Evolutionary conservation across 2,113 vertebrate genomes (phyloP).

Genomic region (Perca fluviatilis): DNA sequence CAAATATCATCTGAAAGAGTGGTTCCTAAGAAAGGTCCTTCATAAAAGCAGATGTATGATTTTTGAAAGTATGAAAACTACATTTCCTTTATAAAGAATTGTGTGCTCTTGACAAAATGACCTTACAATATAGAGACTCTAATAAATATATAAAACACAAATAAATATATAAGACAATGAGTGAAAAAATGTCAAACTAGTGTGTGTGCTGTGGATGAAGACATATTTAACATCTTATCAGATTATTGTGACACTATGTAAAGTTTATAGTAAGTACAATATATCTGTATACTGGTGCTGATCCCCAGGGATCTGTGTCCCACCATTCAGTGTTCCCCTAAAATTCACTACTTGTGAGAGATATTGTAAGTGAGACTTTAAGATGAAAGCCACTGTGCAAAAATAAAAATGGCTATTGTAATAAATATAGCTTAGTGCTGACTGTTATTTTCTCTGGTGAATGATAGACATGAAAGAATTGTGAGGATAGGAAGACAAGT

Average conservation of each 20-base stretch:
- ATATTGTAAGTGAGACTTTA: conserved; percentile 49
- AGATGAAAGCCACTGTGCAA: conserved; percentile 69
- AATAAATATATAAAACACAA: conserved; percentile 82
- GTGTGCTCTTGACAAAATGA: conserved; percentile 68
- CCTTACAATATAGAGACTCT: conserved; percentile 75
- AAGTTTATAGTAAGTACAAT: conserved; percentile 32
- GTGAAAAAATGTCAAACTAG: conserved; percentile 63
- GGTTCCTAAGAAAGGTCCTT: conserved; percentile 43
- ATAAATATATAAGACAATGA: conserved; percentile 81
- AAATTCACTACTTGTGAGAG: conserved; percentile 36
- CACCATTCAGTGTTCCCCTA: conserved; percentile 36
- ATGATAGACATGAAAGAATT: conserved; percentile 38
- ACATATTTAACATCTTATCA: conserved; percentile 48
- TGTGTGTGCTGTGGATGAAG: conserved; percentile 53
- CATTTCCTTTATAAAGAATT: conserved; percentile 53
- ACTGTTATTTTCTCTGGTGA: conserved; percentile 74
- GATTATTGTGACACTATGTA: conserved; percentile 39
- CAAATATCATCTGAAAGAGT: conserved; percentile 41
- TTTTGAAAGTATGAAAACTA: conserved; percentile 61
- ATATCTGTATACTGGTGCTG: conserved; percentile 39
- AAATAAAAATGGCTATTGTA: conserved; percentile 73
- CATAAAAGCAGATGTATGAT: conserved; percentile 21
- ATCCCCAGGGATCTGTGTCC: conserved; percentile 7
- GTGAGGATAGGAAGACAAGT: conserved; percentile 16
- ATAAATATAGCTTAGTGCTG: conserved; percentile 87